Conservation (phyloP, 1,140 invertebrate genomes). For the Plectus sambesii region DNA sequence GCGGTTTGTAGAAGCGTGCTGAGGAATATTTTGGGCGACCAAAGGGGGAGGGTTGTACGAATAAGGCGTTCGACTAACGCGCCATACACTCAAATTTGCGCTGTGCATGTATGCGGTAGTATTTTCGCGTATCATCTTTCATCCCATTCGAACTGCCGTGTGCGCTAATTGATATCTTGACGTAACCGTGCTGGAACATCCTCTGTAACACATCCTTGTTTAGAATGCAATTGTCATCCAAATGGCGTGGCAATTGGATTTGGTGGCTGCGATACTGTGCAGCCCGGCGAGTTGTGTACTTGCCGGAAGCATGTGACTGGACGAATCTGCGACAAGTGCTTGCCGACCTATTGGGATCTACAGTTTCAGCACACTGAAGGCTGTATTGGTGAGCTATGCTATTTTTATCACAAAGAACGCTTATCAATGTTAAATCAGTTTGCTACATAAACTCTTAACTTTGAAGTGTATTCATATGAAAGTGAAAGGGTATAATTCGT, state of each 20-base stretch:
- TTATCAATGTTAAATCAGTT: conserved; percentile 2
- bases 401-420: conserved; percentile 8
- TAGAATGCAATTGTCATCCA: conserved; percentile 95
- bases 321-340: conserved; percentile 83
- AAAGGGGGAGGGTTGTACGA: too few relatives aligned
- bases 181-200: too few relatives aligned
- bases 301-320: conserved; percentile 88
- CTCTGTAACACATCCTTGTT: too few relatives aligned
- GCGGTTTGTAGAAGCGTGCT: too few relatives aligned
- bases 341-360: conserved; percentile 85
- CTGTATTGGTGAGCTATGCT: conserved; percentile 61
- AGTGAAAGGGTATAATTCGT: too few relatives aligned
- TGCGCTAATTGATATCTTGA: too few relatives aligned
- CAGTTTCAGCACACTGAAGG: conserved; percentile 71
- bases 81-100: too few relatives aligned
- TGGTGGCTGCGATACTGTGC: conserved; percentile 59
- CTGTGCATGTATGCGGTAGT: too few relatives aligned
- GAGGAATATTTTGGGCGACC: too few relatives aligned
- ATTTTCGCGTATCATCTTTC: too few relatives aligned
- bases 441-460: conserved; percentile 16
- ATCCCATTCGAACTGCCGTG: too few relatives aligned
- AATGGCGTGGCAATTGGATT: conserved; percentile 78
- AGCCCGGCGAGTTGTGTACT: conserved; percentile 77
- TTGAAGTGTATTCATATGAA: background rate
- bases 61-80: conserved; percentile 15